Conservation (phyloP, 2,797 vertebrate species). For the Pseudochaenichthys georgianus region DNA sequence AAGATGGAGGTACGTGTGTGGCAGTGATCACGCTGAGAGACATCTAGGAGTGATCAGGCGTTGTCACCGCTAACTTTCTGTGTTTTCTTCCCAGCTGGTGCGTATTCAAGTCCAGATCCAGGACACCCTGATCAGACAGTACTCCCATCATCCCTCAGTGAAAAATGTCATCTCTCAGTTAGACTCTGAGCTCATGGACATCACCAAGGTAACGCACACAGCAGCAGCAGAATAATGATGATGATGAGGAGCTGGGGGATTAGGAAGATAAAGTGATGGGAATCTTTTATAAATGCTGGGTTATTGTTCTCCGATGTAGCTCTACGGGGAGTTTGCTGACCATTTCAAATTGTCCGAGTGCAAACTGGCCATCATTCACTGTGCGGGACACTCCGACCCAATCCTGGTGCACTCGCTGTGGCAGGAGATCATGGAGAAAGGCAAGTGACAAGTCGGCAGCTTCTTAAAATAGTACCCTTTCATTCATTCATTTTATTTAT, state of each 20-base stretch:
- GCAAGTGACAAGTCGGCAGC: constrained; percentile 66
- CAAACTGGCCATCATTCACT: constrained; percentile 98
- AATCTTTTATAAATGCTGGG: neutral
- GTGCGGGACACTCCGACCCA: constrained; percentile 94
- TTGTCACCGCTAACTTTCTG: neutral
- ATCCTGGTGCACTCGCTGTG: constrained; percentile 96
- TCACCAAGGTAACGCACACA: constrained; percentile 89
- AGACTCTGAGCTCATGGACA: constrained; percentile 97
- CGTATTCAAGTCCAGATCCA: constrained; percentile 98
- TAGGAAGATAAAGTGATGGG: neutral
- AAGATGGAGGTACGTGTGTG: constrained; percentile 93
- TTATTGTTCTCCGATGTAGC: constrained; percentile 74
- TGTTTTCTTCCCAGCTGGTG: constrained; percentile 86
- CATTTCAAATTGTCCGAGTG: constrained; percentile 96
- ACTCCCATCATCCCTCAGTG: constrained; percentile 93
- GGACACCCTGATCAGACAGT: constrained; percentile 91
- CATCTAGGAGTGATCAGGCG: neutral
- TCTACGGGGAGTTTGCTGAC: constrained; percentile 97
- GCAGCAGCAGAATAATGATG: neutral
- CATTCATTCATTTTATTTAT: no score
- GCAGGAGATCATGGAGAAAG: constrained; percentile 98
- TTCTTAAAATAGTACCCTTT: neutral
- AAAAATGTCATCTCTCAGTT: constrained; percentile 93
- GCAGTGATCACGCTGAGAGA: neutral
- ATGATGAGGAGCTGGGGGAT: neutral